Percentiles rank a stretch among this genome's conserved stretches.
These are phyloP conservation scores for Acanthococcus lagerstroemiae DNA, from an alignment of 2,888 invertebrate species.

Conservation along the genomic window DNA sequence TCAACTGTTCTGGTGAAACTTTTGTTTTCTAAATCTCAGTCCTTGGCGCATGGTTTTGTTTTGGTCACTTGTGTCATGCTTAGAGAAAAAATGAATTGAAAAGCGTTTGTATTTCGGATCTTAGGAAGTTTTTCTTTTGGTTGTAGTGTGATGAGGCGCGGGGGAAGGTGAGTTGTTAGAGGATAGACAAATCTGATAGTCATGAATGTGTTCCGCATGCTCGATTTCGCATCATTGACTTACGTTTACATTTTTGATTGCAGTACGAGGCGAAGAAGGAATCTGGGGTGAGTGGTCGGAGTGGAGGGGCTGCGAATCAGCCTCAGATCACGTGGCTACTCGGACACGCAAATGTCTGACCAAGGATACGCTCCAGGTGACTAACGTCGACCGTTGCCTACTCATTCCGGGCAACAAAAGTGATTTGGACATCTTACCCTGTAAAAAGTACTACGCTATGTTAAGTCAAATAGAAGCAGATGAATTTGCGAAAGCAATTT, in stretches of 20 bases:
- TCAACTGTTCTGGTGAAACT: too few relatives aligned
- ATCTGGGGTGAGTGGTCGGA: constrained; percentile 38
- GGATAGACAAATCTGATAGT: neutral
- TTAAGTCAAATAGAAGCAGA: constrained; percentile 8
- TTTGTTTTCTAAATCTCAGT: too few relatives aligned
- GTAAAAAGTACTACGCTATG: constrained; percentile 27
- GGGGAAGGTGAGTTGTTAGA: too few relatives aligned
- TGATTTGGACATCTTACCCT: constrained; percentile 33
- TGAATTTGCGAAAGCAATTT: neutral
- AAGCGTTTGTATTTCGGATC: too few relatives aligned
- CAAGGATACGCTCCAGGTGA: constrained; percentile 31
- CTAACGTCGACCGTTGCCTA: constrained; percentile 34
- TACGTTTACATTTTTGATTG: neutral
- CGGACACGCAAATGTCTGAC: constrained; percentile 33
- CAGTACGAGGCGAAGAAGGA: constrained; percentile 37
- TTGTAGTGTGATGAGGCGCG: neutral
- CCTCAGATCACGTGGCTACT: constrained; percentile 31
- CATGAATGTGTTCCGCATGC: neutral
- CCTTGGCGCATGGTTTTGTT: too few relatives aligned
- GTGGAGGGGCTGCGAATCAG: constrained; percentile 37
- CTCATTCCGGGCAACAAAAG: constrained; percentile 34
- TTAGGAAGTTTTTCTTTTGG: too few relatives aligned
- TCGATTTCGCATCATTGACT: neutral
- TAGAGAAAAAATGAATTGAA: too few relatives aligned
- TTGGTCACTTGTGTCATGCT: too few relatives aligned